phyloP scores from a whole-genome alignment of 1,140 invertebrate genomes.

The Heliconius himera region DNA sequence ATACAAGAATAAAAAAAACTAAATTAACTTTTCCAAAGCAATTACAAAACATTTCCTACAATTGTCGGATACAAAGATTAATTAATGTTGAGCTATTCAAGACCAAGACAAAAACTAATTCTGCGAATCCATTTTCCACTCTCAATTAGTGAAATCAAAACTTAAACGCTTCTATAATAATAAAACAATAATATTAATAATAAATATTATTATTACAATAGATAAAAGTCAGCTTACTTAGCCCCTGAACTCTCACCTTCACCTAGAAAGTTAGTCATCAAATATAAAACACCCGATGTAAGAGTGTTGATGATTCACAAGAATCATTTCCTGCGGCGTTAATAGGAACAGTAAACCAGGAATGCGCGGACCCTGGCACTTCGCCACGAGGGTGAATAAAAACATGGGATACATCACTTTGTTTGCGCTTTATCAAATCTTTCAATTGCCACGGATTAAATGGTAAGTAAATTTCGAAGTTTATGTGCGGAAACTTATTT shows the following conservation, averaged over 20 bases:
- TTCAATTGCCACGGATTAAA: conserved; percentile 23
- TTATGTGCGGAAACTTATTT: conserved; percentile 14
- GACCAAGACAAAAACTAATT: conserved; percentile 41
- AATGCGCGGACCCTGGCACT: conserved; percentile 60
- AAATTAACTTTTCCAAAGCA: conserved; percentile 24
- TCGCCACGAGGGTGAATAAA: conserved; percentile 46
- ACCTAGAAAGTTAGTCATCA: conserved; percentile 36
- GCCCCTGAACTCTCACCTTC: conserved; percentile 28
- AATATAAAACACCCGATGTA: conserved; percentile 14
- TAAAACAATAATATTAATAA: conserved; percentile 23
- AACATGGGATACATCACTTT: conserved; percentile 54
- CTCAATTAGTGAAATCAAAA: conserved; percentile 31
- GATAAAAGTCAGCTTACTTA: background rate
- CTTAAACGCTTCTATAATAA: conserved; percentile 35
- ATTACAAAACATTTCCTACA: conserved; percentile 38
- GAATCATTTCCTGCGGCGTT: conserved; percentile 44
- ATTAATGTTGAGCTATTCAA: conserved; percentile 41
- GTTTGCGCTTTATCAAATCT: conserved; percentile 52
- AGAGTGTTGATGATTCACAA: conserved; percentile 31
- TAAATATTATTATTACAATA: background rate
- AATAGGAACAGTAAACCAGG: conserved; percentile 50
- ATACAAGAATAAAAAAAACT: background rate
- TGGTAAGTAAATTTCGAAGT: conserved; percentile 11
- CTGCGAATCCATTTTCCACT: conserved; percentile 48
- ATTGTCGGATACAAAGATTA: conserved; percentile 26